phyloP scores from a whole-genome alignment of 2,113 vertebrate species.

The Poicephalus meyeri region DNA sequence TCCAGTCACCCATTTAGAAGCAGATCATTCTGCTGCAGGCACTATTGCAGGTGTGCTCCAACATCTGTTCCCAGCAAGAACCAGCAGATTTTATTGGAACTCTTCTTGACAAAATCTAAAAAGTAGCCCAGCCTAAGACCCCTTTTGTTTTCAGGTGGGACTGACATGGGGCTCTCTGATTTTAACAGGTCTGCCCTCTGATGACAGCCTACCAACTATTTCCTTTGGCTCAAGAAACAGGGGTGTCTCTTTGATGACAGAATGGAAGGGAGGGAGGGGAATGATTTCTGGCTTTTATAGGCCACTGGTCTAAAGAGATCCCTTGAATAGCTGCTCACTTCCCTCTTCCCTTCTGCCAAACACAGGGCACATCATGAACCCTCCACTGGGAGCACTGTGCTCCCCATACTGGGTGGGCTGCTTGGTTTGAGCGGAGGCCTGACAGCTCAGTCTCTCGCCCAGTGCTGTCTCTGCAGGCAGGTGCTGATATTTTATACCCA shows the following conservation, averaged over 20 bases:
- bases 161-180: fast-evolving
- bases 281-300: neutral
- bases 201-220: neutral
- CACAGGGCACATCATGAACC: neutral
- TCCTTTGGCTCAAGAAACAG: neutral
- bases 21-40: neutral
- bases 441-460: neutral
- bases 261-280: neutral
- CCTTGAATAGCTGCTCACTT: neutral
- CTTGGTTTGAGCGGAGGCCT: neutral
- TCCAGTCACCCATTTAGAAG: neutral
- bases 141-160: neutral
- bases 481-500: neutral
- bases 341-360: neutral
- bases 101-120: neutral
- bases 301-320: neutral
- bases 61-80: neutral
- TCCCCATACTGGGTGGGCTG: neutral
- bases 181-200: neutral
- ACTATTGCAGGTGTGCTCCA: neutral
- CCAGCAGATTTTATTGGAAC: neutral
- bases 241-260: neutral
- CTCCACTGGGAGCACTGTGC: fast-evolving
- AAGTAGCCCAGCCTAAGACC: neutral
- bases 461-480: neutral